phyloP scores from a whole-genome alignment of 2,113 vertebrate genomes.

The Calyptommatus sinebrachiatus region DNA sequence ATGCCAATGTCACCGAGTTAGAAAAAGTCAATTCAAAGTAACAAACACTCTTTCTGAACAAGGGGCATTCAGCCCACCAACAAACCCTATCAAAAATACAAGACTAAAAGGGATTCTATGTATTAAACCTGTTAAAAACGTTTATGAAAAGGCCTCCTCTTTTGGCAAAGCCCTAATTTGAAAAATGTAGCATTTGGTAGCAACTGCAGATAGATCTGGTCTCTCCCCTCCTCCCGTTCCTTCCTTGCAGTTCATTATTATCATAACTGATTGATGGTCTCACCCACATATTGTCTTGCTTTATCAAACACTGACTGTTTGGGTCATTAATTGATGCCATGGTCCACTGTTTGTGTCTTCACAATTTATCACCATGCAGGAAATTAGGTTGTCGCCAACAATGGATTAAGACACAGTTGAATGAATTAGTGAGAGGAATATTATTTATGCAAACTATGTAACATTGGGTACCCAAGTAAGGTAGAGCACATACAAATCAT shows the following conservation, averaged over 20 bases:
- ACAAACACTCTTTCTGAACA: not conserved
- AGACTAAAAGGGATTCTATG: not conserved
- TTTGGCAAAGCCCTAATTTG: not conserved
- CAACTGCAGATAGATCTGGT: slow-evolving; percentile 29
- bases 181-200: slow-evolving; percentile 27
- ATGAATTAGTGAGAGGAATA: slow-evolving; percentile 38
- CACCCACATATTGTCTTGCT: slow-evolving; percentile 53
- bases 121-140: not conserved
- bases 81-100: not conserved
- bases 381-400: slow-evolving; percentile 56
- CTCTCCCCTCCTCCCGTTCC: slow-evolving; percentile 36
- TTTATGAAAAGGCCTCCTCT: not conserved
- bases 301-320: slow-evolving; percentile 59
- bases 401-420: slow-evolving; percentile 42
- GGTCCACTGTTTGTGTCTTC: slow-evolving; percentile 53
- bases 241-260: slow-evolving; percentile 22
- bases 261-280: slow-evolving; percentile 55
- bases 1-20: not conserved
- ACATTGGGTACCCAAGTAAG: slow-evolving; percentile 34
- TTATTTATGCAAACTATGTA: slow-evolving; percentile 31
- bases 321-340: slow-evolving; percentile 54
- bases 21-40: not conserved
- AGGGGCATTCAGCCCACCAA: too few species aligned
- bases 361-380: slow-evolving; percentile 46
- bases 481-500: slow-evolving; percentile 12